Evolutionary conservation across 2,888 invertebrate species (phyloP), one percentile per base, ranked within the genome.

Genomic region (Rhingia rostrata): DNA sequence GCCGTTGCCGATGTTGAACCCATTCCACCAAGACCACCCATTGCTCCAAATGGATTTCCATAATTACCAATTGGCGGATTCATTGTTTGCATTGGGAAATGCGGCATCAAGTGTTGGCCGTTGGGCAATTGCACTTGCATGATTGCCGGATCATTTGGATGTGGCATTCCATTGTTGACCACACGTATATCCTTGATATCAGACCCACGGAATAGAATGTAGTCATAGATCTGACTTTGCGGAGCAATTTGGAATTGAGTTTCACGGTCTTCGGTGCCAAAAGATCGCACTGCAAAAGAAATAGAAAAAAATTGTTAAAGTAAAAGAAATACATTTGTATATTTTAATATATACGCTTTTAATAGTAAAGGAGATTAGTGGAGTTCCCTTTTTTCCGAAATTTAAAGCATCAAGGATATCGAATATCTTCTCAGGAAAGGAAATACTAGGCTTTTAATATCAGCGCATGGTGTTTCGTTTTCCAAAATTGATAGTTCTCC

Each of bases 121-220:
- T 95, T 93, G 51, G 96, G 95, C 89, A 96, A 94, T 85, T 96
- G 96, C 92, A 96, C 94, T 93, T 96, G 95, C 93, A 99, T 98
- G 92, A 99, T 99, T 84, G 99, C 99, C 79, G 99, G 99, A 93
- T 99, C 99, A 92, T 98, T 98, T 86, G 97, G 97, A 90, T 97
- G 93, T 66, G 96, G 95, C 86, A 95, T 94, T 67, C 95, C 95
- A 93, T 95, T 96, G 92, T 96, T 97, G 82, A 99, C 96, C 63
- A 99, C 98, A 91, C 98, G 95, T 89, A 99, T 97, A 92, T 99
- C 99, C 93, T 99, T 99, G 90, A 99, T 99, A 92, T 99, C 99
- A 87, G 97, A 96, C 56, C 99, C 99, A 87, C 99, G 95, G 93
- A 99, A 99, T 88, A 99, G 94, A 89, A 99, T 99, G 92, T 98